Conservation (phyloP, 2,113 vertebrate species). For the Ia io region DNA sequence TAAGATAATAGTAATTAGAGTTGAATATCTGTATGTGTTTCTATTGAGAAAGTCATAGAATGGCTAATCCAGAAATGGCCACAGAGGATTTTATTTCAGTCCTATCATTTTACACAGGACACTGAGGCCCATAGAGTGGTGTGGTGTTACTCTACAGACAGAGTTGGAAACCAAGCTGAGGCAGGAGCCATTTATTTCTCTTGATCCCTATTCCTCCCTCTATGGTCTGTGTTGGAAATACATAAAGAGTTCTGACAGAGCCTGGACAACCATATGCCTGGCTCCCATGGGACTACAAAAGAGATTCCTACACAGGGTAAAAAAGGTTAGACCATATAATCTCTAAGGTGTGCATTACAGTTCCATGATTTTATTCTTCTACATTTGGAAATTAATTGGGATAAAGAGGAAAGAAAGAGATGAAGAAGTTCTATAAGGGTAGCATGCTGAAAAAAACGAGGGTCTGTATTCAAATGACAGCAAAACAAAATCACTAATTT, state of each 20-base stretch:
- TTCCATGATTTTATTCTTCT: neutral
- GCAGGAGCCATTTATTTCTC: neutral
- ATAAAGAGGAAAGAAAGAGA: neutral
- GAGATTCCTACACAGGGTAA: neutral
- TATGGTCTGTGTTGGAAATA: neutral
- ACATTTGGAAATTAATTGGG: conserved; percentile 18
- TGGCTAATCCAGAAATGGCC: neutral
- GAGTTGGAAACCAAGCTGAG: neutral
- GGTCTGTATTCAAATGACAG: neutral
- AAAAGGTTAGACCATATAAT: neutral
- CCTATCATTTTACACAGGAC: neutral
- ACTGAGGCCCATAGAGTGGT: neutral
- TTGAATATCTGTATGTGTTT: neutral
- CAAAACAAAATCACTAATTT: conserved; percentile 14
- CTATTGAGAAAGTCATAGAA: neutral
- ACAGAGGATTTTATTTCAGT: neutral
- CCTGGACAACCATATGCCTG: neutral
- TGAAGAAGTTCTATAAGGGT: neutral
- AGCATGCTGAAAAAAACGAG: neutral
- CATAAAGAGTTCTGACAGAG: neutral
- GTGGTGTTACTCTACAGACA: neutral
- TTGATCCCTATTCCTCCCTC: neutral
- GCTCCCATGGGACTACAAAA: neutral
- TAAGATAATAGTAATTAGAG: neutral
- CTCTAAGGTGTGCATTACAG: neutral